A percentile compares a stretch with the other conserved stretches of the same genome.
Evolutionary conservation across 2,113 vertebrate genomes (phyloP).

Genomic region (Otis tarda): DNA sequence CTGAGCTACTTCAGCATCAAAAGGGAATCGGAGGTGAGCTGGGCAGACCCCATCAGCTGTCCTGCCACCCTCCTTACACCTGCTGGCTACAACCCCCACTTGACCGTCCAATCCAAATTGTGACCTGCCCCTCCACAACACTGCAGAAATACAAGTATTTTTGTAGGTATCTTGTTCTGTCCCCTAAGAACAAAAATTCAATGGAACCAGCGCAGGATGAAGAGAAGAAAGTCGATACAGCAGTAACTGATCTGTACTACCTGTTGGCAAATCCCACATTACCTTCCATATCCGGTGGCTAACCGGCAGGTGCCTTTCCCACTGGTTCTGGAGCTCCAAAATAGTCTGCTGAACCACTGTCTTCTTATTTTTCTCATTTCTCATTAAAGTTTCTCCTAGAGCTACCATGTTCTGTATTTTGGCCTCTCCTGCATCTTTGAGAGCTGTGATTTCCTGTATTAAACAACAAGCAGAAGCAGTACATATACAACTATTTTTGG

Average conservation of each 20-base stretch:
- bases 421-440: constrained; percentile 66
- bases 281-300: constrained; percentile 67
- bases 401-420: constrained; percentile 61
- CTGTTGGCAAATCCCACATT: neutral
- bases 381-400: constrained; percentile 37
- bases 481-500: neutral
- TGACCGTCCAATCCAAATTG: neutral
- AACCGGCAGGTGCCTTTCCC: constrained; percentile 60
- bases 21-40: neutral
- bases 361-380: neutral
- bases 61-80: neutral
- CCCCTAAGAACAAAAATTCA: neutral
- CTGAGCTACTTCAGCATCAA: neutral
- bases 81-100: neutral
- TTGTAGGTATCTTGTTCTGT: neutral
- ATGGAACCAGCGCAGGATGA: neutral
- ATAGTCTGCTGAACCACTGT: constrained; percentile 30
- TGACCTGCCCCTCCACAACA: neutral
- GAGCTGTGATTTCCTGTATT: constrained; percentile 71
- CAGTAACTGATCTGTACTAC: neutral
- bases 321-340: constrained; percentile 62
- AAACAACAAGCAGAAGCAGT: neutral
- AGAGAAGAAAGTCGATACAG: neutral
- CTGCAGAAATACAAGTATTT: neutral
- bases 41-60: neutral